A percentile compares a stretch with the other conserved stretches of the same genome.
phyloP scores from a whole-genome alignment of 2,888 invertebrate species.

The Pasiphila rectangulata region DNA sequence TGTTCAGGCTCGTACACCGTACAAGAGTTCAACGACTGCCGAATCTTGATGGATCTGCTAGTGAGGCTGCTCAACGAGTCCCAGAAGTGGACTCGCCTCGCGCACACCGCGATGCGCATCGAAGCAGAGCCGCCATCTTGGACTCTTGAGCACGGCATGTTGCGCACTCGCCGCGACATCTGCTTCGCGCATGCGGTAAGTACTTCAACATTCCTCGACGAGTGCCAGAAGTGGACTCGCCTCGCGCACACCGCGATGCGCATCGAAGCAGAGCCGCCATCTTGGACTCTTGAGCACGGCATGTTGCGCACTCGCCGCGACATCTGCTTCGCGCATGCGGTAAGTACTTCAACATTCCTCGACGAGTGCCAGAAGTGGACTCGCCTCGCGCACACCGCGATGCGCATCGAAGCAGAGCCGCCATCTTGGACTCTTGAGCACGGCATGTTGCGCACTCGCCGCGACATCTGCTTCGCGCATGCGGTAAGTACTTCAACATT shows the following conservation, averaged over 20 bases:
- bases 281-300: constrained; percentile 85
- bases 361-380: constrained; percentile 82
- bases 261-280: constrained; percentile 88
- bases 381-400: constrained; percentile 90
- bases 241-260: constrained; percentile 91
- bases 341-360: too few relatives aligned
- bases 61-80: constrained; percentile 89
- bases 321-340: constrained; percentile 95
- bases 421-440: constrained; percentile 86
- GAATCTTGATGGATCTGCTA: constrained; percentile 88
- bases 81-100: constrained; percentile 78
- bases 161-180: constrained; percentile 90
- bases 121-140: constrained; percentile 89
- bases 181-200: constrained; percentile 95
- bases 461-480: constrained; percentile 95
- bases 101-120: constrained; percentile 91
- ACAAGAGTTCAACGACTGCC: constrained; percentile 83
- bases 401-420: constrained; percentile 89
- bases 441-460: constrained; percentile 86
- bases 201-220: too few relatives aligned
- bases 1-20: constrained; percentile 39
- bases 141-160: constrained; percentile 84
- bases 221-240: constrained; percentile 78
- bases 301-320: constrained; percentile 89
- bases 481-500: too few relatives aligned